A percentile compares a stretch with the other conserved stretches of the same genome.
These are phyloP conservation scores for Epinephelus lanceolatus DNA, from an alignment of 2,113 vertebrate genomes.

Conservation along the genomic window DNA sequence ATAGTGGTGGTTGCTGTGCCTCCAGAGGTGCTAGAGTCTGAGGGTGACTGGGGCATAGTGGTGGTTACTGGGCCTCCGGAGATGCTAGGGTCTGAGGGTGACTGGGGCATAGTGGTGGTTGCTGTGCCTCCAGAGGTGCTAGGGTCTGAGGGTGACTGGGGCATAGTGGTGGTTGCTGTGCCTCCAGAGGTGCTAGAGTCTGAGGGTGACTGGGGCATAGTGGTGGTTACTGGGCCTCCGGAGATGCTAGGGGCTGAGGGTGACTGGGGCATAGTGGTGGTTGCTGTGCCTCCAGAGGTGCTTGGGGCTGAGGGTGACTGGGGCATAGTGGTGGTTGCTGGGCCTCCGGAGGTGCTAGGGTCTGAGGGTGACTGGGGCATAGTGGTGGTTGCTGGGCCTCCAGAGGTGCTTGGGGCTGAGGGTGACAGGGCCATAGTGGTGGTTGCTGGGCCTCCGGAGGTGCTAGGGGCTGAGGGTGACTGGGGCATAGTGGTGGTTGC, in stretches of 20 bases:
- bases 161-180: background rate
- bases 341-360: too few species aligned
- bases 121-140: background rate
- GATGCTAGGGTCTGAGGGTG: background rate
- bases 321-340: too few species aligned
- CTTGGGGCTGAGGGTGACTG: background rate
- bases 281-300: background rate
- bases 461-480: too few species aligned
- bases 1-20: background rate
- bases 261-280: background rate
- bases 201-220: background rate
- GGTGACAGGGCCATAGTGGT: too few species aligned
- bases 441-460: too few species aligned
- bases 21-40: background rate
- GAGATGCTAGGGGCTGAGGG: background rate
- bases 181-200: background rate
- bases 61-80: background rate
- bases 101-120: background rate
- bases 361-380: too few species aligned
- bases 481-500: background rate
- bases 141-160: background rate
- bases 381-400: too few species aligned
- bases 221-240: background rate
- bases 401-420: too few species aligned
- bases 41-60: background rate